Conservation (phyloP, 1,140 invertebrate genomes). For the Euwallacea fornicatus region DNA sequence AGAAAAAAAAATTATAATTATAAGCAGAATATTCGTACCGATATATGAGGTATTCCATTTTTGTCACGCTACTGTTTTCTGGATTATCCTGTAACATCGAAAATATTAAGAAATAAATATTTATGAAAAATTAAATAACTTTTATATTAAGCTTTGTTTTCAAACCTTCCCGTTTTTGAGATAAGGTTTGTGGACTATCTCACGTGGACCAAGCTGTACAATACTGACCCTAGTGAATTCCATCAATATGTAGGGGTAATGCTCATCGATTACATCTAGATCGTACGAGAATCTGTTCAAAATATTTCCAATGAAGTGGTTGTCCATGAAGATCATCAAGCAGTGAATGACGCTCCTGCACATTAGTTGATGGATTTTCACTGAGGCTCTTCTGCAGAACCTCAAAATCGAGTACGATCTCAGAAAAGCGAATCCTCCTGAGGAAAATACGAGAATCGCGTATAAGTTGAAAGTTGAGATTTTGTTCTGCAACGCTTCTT, state of each 20-base stretch:
- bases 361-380: conserved; percentile 43
- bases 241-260: conserved; percentile 41
- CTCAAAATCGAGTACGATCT: conserved; percentile 33
- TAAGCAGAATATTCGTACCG: no score
- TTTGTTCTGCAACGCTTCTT: conserved; percentile 12
- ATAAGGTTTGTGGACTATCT: conserved; percentile 4
- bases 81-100: no score
- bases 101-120: no score
- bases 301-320: conserved; percentile 47
- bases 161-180: no score
- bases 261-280: conserved; percentile 45
- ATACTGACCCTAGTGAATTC: conserved; percentile 34
- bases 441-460: conserved; percentile 27
- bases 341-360: conserved; percentile 41
- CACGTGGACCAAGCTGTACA: background rate
- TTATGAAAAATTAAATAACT: no score
- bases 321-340: conserved; percentile 46
- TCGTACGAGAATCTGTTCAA: conserved; percentile 48
- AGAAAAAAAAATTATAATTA: no score
- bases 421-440: conserved; percentile 31
- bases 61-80: no score
- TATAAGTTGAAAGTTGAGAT: conserved; percentile 33
- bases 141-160: no score
- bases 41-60: no score
- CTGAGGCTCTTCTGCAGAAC: conserved; percentile 35